Evolutionary conservation across 2,797 vertebrate genomes (phyloP), one percentile per base, ranked within the genome.

Genomic region (Sebastolobus alascanus): DNA sequence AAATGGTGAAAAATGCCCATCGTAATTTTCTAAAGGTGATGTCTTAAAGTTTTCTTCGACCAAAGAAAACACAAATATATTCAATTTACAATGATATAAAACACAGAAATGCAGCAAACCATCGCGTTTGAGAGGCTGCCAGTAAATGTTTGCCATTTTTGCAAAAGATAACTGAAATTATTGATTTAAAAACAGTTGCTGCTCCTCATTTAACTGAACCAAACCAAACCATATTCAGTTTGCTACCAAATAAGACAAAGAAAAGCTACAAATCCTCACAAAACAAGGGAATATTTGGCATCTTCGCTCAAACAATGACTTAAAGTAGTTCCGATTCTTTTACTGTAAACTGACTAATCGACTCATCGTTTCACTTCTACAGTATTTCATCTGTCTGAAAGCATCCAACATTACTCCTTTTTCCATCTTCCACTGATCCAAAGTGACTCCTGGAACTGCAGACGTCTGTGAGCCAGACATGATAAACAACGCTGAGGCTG

Each of bases 401-500:
- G 72, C 63, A 20, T 82, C 75, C 56, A 38, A 8, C 35, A 25
- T 37, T 27, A 70, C 70, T 77, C 29, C 46, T 83, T 67, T 65
- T 60, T 33, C 58, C 58, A 65, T 87, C 64, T 64, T 58, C 60
- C 63, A 52, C 76, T 50, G 81, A 84, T 75, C 79, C 87, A 86
- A 56, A 90, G 70, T 71, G 88, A 84, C 87, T 90, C 80, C 73
- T 84, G 18, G 16, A 27, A 60, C 77, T 58, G 73, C 82, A 79
- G 83, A 67, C 54, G 13, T 74, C 82, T 82, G 79, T 52, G 71
- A 87, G 77, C 63, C 78, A 87, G 77, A 79, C 80, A 63, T 63
- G 80, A 90, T 88, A 74, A 88, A 89, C 87, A 89, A 86, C 56
- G 71, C 75, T 14, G 73, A 84, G 77, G 75, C 82, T 83, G 85